Conservation (phyloP, 2,888 invertebrate species). For the Lasioglossum zephyrum region DNA sequence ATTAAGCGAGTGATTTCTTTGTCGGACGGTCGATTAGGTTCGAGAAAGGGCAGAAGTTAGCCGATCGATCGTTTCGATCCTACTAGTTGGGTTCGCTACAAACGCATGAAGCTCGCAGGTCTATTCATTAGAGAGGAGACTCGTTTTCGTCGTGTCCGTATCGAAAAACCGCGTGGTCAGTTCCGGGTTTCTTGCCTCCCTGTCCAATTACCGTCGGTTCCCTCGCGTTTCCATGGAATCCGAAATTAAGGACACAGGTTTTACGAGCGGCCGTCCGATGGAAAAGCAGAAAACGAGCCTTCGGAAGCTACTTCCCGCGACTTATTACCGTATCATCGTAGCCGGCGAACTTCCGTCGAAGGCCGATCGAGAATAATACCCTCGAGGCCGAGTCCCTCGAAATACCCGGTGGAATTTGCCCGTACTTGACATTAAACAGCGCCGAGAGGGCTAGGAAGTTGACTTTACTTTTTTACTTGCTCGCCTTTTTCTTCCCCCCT, state of each 20-base stretch:
- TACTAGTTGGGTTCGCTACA: background rate
- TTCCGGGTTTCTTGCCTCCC: conserved; percentile 3
- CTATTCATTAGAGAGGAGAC: background rate
- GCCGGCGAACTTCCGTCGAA: conserved; percentile 56
- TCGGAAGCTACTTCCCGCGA: conserved; percentile 4
- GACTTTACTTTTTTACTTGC: conserved; percentile 38
- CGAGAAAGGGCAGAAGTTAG: background rate
- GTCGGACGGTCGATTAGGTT: too few relatives aligned
- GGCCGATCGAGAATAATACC: conserved; percentile 67
- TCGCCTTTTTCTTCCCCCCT: background rate
- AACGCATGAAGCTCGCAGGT: background rate
- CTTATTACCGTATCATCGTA: conserved; percentile 53
- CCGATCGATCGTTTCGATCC: background rate
- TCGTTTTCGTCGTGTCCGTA: background rate
- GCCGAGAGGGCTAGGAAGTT: conserved; percentile 30
- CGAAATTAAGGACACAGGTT: conserved; percentile 9
- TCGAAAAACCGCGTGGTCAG: background rate
- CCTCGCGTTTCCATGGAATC: conserved; percentile 15
- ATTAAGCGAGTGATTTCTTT: too few relatives aligned
- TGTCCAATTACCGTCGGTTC: background rate
- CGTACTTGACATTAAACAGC: conserved; percentile 66
- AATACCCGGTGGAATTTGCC: conserved; percentile 56
- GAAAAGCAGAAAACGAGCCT: background rate
- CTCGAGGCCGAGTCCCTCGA: conserved; percentile 62
- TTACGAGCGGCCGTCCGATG: background rate